Base-by-base conservation (phyloP, 2,888 invertebrate species). In the Polyploca ridens region DNA sequence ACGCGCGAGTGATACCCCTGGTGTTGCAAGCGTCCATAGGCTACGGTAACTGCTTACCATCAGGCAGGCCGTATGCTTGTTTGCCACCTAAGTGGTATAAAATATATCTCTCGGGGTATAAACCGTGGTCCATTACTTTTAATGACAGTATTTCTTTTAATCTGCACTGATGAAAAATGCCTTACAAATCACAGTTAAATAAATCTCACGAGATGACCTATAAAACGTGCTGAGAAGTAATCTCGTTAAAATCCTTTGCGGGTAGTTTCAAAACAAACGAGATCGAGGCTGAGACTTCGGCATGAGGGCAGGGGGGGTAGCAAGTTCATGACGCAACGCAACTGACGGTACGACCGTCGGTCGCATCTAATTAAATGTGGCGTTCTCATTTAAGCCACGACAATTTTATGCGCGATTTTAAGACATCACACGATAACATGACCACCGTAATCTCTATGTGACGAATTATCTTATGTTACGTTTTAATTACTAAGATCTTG, bases 171-270 rank as follows among this genome's bases (percentile, higher is more conserved):
- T 86, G 86, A 90, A 81, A 89, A 89, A 88, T 88, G 83, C 77
- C 83, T 86, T 85, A 86, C 85, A 89, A 89, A 89, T 88, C 86
- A 88, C 84, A 83, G 84, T 83, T 83, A 85, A 88, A 90, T 90
- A 89, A 90, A 90, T 91, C 88, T 89, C 81, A 73, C 76, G 83
- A 86, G 89, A 91, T 90, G 87, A 89, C 89, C 91, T 90, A 90
- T 91, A 91, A 92, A 90, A 87, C 82, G 83, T 85, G 85, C 79
- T 81, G 82, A 78, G 78, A 70, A 84, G 87, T 88, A 89, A 91
- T 91, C 88, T 89, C 88, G 89, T 92, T 90, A 90, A 90, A 92
- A 87, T 87, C 87, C 85, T 89, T 87, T 85, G 89, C 85, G 89
- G 88, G 86, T 91, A 91, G 90, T 90, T 89, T 86, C 81, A 82